Evolutionary conservation across 2,888 invertebrate genomes (phyloP).

Genomic region (Amiota mariae): DNA sequence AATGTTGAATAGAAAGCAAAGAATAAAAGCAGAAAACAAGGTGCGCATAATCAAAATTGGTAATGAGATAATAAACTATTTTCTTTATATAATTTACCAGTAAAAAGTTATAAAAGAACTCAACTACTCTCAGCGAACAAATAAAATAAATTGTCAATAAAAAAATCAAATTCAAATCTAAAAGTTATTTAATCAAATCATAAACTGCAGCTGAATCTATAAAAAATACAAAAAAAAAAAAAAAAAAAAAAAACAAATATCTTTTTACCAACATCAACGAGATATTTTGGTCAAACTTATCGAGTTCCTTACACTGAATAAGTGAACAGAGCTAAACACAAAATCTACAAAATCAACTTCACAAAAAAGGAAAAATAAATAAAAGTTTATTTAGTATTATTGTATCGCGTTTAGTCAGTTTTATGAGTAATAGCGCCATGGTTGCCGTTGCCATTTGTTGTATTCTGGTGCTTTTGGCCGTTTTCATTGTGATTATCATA

Average conservation of each 20-base stretch:
- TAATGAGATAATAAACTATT: background rate
- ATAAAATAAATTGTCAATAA: background rate
- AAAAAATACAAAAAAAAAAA: background rate
- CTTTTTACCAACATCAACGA: background rate
- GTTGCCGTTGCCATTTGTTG: slow-evolving; percentile 89
- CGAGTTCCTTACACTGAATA: slow-evolving; percentile 19
- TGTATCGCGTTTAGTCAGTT: slow-evolving; percentile 44
- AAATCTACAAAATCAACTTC: no score
- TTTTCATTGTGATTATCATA: slow-evolving; percentile 87
- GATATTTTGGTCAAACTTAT: slow-evolving; percentile 8
- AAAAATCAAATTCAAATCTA: background rate
- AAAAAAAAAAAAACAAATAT: background rate
- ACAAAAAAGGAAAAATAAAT: slow-evolving; percentile 10
- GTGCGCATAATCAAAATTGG: slow-evolving; percentile 50
- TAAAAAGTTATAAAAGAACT: no score
- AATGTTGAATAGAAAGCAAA: background rate
- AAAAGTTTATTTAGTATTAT: slow-evolving; percentile 39
- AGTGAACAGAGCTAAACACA: no score
- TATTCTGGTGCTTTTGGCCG: slow-evolving; percentile 85
- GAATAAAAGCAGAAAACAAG: slow-evolving; percentile 32
- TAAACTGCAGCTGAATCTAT: background rate
- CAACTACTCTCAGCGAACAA: background rate
- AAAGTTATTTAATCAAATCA: background rate
- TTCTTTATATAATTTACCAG: no score
- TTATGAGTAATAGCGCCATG: slow-evolving; percentile 77